phyloP scores from a whole-genome alignment of 1,140 invertebrate species.

The Zophobas atratus region DNA sequence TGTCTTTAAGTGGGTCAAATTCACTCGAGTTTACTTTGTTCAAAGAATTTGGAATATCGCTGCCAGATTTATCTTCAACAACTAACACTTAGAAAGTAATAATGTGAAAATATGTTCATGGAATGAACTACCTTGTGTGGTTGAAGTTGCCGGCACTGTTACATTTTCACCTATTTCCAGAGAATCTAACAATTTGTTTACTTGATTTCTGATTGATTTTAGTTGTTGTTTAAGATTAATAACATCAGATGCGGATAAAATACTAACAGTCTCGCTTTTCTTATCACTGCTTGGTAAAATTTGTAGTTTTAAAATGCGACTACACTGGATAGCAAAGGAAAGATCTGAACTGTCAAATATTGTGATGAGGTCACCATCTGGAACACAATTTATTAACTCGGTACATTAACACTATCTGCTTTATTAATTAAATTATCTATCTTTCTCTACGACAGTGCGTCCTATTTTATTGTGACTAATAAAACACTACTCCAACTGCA shows the following conservation, averaged over 20 bases:
- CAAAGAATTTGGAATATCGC: constrained; percentile 54
- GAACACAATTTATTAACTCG: constrained; percentile 57
- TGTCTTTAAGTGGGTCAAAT: constrained; percentile 67
- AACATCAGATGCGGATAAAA: constrained; percentile 65
- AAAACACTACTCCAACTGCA: constrained; percentile 7
- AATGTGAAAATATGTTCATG: constrained; percentile 4
- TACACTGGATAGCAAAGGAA: constrained; percentile 82
- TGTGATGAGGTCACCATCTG: constrained; percentile 83
- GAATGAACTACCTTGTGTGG: background rate
- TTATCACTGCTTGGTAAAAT: constrained; percentile 71
- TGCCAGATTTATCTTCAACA: constrained; percentile 42
- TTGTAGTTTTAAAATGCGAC: constrained; percentile 78
- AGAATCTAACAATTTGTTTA: constrained; percentile 74
- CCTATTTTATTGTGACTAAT: background rate
- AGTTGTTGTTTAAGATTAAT: constrained; percentile 73
- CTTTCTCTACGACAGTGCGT: background rate
- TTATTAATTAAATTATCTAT: constrained; percentile 1
- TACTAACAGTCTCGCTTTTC: constrained; percentile 56
- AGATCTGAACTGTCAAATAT: constrained; percentile 84
- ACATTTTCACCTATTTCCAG: constrained; percentile 64
- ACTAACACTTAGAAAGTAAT: constrained; percentile 27
- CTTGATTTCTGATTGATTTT: constrained; percentile 73
- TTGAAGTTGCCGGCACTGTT: background rate
- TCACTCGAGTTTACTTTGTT: constrained; percentile 66
- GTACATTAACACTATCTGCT: background rate